Conservation (phyloP, 2,113 vertebrate species). For the Zeus faber region DNA sequence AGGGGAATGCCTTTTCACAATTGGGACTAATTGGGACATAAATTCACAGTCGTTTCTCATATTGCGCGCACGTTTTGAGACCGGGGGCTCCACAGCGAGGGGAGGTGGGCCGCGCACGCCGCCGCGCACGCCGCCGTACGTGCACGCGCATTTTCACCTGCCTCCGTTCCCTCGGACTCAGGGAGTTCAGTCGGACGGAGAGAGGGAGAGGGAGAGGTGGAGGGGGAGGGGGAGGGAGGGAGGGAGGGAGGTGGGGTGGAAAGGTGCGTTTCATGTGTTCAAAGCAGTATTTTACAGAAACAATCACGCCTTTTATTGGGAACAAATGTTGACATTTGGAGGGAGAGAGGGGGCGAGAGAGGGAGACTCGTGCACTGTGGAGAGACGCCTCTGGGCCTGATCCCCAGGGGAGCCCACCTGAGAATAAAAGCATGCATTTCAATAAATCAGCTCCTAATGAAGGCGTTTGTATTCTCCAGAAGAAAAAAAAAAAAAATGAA, state of each 20-base stretch:
- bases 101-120: too few species aligned
- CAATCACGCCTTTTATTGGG: slow-evolving; percentile 85
- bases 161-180: slow-evolving; percentile 50
- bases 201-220: slow-evolving; percentile 18
- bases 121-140: too few species aligned
- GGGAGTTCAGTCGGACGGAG: too few species aligned
- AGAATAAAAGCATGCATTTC: slow-evolving; percentile 82
- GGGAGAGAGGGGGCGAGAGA: slow-evolving; percentile 37
- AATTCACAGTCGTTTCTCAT: slow-evolving; percentile 53
- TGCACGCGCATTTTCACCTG: slow-evolving; percentile 67
- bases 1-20: slow-evolving; percentile 55
- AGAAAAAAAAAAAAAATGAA: too few species aligned
- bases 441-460: slow-evolving; percentile 77
- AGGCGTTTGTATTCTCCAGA: slow-evolving; percentile 56
- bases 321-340: slow-evolving; percentile 91
- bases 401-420: slow-evolving; percentile 80
- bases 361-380: slow-evolving; percentile 56
- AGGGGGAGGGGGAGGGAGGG: neutral
- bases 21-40: slow-evolving; percentile 73
- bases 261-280: slow-evolving; percentile 77
- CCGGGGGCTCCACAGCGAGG: slow-evolving; percentile 50
- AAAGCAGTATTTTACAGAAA: slow-evolving; percentile 81
- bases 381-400: slow-evolving; percentile 65
- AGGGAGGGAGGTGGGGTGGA: slow-evolving; percentile 36
- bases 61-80: slow-evolving; percentile 17